Evolutionary conservation across 1,140 invertebrate genomes (phyloP), one percentile per base, ranked within the genome.

Genomic region (Drosophila insularis): DNA sequence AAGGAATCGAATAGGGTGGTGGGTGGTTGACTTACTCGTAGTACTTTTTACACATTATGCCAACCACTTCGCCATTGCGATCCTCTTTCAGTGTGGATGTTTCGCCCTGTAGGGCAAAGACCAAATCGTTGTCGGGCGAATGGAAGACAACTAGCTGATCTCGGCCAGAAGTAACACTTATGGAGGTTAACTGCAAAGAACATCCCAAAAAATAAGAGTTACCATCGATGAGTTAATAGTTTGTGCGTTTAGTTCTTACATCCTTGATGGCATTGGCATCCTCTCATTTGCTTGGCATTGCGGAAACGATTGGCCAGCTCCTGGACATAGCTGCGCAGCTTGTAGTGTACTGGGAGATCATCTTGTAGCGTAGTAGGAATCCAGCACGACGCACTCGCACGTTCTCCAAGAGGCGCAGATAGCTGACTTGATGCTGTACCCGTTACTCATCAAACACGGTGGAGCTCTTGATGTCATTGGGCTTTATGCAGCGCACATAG

Each of bases 401-500:
- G 93, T 99, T 99, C 93, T 99, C 98, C 32, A 99, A 93, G 2
- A 99, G 93, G 2, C 98, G 97, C 17, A 99, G 93, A 92, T 99
- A 99, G 66, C 95, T 94, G 13, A 97, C 96, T 93, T 99, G 98
- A 93, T 99, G 98, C 69, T 94, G 93, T 1, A 98, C 96, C 87
- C 97, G 93, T 80, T 95, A 93, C 74, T 95, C 92, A 74, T 97
- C 95, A 31, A 92, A 92, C 13, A 91, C 74, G 0, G 89, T 94
- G 0, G 98, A 95, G 55, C 97, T 96, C 93, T 99, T 99, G 7
- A 96, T 94, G 80, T 98, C 97, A 91, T 99, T 99, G 10, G 98
- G 98, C 91, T 99, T 99, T 73, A 98, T 95, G 91, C 98, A 99
- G 53, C 98, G 94, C n/a, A 99, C 97, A 93, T 99, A 99, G 93